Conservation (phyloP, 2,888 invertebrate genomes). For the Acanthosepion esculentum region DNA sequence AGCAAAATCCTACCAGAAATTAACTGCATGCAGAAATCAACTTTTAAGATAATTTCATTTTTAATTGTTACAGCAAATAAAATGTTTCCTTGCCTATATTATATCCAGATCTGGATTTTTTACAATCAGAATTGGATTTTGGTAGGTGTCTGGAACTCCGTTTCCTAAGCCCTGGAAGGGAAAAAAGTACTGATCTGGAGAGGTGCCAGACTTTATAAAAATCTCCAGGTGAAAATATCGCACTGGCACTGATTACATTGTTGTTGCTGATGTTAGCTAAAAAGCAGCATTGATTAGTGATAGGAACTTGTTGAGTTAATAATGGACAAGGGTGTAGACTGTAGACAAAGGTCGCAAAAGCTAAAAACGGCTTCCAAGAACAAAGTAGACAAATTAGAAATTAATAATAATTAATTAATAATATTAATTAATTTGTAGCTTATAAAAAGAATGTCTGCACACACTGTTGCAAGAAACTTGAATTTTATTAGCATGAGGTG, state of each 20-base stretch:
- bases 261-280: not conserved
- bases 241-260: not conserved
- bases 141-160: not conserved
- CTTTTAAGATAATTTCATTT: not conserved
- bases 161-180: conserved; percentile 21
- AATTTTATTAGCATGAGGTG: too few species aligned
- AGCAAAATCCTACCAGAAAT: not conserved
- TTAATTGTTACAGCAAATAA: not conserved
- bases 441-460: not conserved
- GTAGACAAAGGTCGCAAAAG: not conserved
- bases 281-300: conserved; percentile 21
- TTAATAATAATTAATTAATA: not conserved
- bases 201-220: not conserved
- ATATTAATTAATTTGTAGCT: not conserved
- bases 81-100: conserved; percentile 20
- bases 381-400: not conserved
- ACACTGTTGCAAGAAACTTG: not conserved
- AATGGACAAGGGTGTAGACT: not conserved
- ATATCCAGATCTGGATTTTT: conserved; percentile 33
- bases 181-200: not conserved
- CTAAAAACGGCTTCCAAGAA: not conserved
- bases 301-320: not conserved
- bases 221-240: not conserved
- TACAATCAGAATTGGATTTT: conserved; percentile 33
- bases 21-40: not conserved